Percentiles rank a stretch among this genome's conserved stretches.
Evolutionary conservation across 2,113 vertebrate species (phyloP).

Genomic region (Channa argus): DNA sequence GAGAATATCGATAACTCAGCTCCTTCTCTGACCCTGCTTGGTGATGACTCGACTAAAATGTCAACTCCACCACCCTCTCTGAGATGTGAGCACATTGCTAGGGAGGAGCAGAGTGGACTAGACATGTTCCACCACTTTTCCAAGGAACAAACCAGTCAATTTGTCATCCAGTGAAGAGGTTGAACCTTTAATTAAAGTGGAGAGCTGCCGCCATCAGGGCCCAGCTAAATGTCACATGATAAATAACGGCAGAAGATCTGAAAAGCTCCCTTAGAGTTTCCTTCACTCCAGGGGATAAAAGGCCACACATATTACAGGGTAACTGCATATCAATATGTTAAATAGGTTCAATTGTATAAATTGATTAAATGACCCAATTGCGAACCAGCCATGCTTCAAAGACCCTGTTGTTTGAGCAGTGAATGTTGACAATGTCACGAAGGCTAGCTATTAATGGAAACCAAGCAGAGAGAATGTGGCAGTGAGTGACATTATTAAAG

Average conservation of each 20-base stretch:
- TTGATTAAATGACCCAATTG: constrained; percentile 75
- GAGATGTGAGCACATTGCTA: constrained; percentile 44
- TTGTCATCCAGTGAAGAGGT: constrained; percentile 79
- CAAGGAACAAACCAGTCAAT: constrained; percentile 77
- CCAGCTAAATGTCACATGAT: constrained; percentile 81
- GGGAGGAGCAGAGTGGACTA: constrained; percentile 42
- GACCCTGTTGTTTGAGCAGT: constrained; percentile 58
- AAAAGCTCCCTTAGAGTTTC: constrained; percentile 64
- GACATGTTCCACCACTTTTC: constrained; percentile 67
- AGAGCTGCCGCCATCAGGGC: constrained; percentile 74
- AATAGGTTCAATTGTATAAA: constrained; percentile 79
- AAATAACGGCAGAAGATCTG: constrained; percentile 80
- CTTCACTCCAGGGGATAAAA: constrained; percentile 65
- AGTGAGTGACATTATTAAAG: constrained; percentile 73
- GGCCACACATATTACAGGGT: constrained; percentile 71
- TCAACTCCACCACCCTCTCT: constrained; percentile 40
- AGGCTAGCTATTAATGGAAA: constrained; percentile 60
- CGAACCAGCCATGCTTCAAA: constrained; percentile 60
- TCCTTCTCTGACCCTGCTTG: constrained; percentile 30
- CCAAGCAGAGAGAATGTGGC: constrained; percentile 61
- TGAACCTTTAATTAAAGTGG: constrained; percentile 85
- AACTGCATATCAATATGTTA: constrained; percentile 81
- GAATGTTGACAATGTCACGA: constrained; percentile 68
- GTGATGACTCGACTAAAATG: constrained; percentile 53
- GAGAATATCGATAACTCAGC: constrained; percentile 16